Evolutionary conservation across 2,113 vertebrate genomes (phyloP).

Genomic region (Centropus bengalensis): DNA sequence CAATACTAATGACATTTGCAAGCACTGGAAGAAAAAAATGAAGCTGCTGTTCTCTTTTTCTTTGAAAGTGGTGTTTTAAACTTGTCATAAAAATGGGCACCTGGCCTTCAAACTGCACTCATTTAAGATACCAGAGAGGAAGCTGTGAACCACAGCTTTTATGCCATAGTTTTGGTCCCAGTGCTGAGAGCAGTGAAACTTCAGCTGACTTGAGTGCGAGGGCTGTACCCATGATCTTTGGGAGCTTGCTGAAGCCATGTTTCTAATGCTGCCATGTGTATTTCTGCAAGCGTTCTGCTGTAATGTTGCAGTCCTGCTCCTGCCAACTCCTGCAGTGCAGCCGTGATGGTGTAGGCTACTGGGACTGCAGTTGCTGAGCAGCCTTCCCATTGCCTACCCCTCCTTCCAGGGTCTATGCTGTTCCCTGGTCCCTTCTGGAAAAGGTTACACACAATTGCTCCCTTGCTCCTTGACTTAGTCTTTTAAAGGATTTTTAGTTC

Average conservation of each 20-base stretch:
- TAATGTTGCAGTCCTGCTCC: neutral
- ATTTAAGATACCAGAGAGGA: neutral
- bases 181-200: neutral
- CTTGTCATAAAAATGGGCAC: neutral
- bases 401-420: neutral
- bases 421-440: neutral
- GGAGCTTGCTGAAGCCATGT: neutral
- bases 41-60: neutral
- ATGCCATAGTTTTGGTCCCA: neutral
- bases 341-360: neutral
- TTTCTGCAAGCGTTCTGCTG: neutral
- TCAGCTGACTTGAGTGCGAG: neutral
- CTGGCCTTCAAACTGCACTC: neutral
- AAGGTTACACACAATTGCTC: neutral
- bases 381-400: neutral
- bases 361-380: neutral
- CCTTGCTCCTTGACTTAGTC: neutral
- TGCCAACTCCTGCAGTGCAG: neutral
- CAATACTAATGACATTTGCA: neutral
- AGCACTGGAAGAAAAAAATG: neutral
- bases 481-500: neutral
- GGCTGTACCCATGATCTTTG: neutral
- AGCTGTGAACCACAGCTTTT: neutral
- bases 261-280: neutral
- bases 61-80: neutral